Evolutionary conservation across 2,888 invertebrate genomes (phyloP).

Genomic region (Arrhopalites spinosus): DNA sequence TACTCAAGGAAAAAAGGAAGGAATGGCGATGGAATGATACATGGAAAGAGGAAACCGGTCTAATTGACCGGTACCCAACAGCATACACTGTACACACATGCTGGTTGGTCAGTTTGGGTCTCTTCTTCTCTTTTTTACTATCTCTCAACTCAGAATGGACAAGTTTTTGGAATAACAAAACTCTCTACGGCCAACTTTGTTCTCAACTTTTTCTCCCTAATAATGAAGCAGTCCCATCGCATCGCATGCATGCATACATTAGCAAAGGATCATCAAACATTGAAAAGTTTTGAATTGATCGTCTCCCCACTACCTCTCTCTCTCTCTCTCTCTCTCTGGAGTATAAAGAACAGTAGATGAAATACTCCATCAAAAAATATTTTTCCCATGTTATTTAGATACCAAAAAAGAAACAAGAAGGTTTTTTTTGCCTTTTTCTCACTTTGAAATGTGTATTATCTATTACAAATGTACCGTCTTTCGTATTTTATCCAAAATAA

Average conservation of each 20-base stretch:
- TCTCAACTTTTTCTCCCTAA: too few species aligned
- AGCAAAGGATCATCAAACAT: neutral
- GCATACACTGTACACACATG: too few species aligned
- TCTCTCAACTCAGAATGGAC: too few species aligned
- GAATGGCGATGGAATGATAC: neutral
- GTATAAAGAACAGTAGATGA: neutral
- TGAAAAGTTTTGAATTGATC: conserved; percentile 11
- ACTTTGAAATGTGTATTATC: too few species aligned
- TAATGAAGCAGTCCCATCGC: neutral
- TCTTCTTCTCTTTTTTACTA: neutral
- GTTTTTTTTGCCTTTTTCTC: neutral
- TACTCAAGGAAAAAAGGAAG: neutral
- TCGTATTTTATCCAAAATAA: too few species aligned
- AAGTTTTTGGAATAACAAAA: too few species aligned
- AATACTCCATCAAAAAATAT: neutral
- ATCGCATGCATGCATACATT: conserved; percentile 18
- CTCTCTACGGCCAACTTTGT: too few species aligned
- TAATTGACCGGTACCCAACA: conserved; percentile 14
- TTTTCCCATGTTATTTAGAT: neutral
- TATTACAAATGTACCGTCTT: too few species aligned
- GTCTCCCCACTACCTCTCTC: neutral
- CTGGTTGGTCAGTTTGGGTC: neutral
- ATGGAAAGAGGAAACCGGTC: neutral
- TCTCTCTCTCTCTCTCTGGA: neutral
- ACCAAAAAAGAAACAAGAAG: neutral